These are phyloP conservation scores for Junco hyemalis DNA, from an alignment of 2,113 vertebrate species.

Conservation along the genomic window DNA sequence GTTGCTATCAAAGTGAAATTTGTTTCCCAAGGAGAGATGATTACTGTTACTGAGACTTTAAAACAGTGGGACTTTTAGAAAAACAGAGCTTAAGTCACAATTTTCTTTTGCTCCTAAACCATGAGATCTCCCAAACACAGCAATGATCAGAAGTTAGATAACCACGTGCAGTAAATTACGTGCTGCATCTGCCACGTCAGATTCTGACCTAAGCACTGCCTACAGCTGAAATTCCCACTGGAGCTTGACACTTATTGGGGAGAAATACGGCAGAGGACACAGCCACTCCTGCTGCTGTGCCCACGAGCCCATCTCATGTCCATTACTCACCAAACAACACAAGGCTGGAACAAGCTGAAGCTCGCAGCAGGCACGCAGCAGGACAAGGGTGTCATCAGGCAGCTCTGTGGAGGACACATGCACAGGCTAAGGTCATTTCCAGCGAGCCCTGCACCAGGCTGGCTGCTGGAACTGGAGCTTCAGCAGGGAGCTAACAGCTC, in stretches of 20 bases:
- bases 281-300: neutral
- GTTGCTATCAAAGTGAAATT: neutral
- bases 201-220: neutral
- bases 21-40: neutral
- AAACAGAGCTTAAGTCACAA: neutral
- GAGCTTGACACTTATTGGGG: neutral
- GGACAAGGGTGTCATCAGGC: conserved; percentile 67
- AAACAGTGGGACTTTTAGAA: neutral
- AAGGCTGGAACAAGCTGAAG: conserved; percentile 64
- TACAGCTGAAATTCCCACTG: neutral
- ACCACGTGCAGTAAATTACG: neutral
- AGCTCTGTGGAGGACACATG: conserved; percentile 78
- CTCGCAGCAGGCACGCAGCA: conserved; percentile 80
- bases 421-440: neutral
- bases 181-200: neutral
- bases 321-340: conserved; percentile 73
- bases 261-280: neutral
- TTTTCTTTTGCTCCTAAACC: neutral
- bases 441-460: neutral
- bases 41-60: neutral
- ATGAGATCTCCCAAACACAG: neutral
- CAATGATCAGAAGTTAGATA: neutral
- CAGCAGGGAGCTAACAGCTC: neutral
- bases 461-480: neutral
- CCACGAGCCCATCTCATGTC: neutral